Percentiles rank a stretch among this genome's conserved stretches.
Evolutionary conservation across 2,797 vertebrate species (phyloP).

Genomic region (Acanthurus leucopareius): DNA sequence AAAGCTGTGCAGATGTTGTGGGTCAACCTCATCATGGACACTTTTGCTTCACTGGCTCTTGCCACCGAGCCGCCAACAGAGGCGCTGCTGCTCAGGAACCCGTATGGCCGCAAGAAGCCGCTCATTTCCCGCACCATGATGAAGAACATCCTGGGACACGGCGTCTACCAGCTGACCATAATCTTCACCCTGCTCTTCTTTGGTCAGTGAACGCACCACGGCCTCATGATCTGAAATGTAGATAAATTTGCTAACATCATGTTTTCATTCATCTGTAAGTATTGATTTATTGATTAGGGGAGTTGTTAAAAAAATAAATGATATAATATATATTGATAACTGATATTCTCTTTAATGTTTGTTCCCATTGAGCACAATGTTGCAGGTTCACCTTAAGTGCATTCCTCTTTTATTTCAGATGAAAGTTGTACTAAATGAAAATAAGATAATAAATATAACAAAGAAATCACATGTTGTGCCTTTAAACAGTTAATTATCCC

Average conservation of each 20-base stretch:
- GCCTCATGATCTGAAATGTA: background rate
- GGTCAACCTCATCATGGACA: slow-evolving; percentile 99
- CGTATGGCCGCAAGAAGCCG: slow-evolving; percentile 95
- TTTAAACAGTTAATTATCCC: too few species aligned
- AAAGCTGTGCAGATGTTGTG: slow-evolving; percentile 99
- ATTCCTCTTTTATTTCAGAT: background rate
- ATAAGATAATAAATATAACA: too few species aligned
- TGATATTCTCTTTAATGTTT: too few species aligned
- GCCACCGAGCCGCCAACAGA: slow-evolving; percentile 96
- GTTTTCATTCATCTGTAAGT: background rate
- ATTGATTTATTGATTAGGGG: background rate
- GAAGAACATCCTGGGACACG: slow-evolving; percentile 98
- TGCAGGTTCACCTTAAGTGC: background rate
- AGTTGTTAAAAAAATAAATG: background rate
- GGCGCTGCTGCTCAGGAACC: slow-evolving; percentile 92
- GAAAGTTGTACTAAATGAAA: background rate
- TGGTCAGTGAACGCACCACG: slow-evolving; percentile 85
- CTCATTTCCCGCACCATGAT: slow-evolving; percentile 98
- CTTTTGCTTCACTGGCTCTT: slow-evolving; percentile 94
- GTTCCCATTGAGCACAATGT: background rate
- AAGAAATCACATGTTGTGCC: too few species aligned
- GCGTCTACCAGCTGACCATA: slow-evolving; percentile 92
- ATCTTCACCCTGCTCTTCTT: slow-evolving; percentile 96
- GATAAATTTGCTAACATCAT: background rate
- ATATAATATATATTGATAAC: background rate